Evolutionary conservation across 2,797 vertebrate species (phyloP), one percentile per base, ranked within the genome.

Genomic region (Myotis planiceps): DNA sequence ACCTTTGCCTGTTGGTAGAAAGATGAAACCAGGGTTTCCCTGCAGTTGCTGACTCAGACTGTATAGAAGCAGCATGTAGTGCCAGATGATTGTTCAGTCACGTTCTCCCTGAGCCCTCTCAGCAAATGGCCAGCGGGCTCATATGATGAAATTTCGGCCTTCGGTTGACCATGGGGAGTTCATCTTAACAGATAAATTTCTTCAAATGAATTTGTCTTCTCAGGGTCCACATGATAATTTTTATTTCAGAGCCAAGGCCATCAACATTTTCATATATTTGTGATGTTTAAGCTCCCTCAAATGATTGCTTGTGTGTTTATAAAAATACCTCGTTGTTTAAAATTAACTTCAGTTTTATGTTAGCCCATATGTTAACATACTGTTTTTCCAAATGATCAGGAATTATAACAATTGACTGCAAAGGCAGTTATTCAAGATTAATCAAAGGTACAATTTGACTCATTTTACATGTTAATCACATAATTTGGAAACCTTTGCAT

Each of bases 381-480:
- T 72, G 29, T 88, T 88, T 89, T 85, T 74, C 95, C 60, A 96
- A 81, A 82, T 49, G 55, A 96, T 86, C 37, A 63, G 74, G 69
- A 96, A 95, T 95, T 88, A 29, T 69, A 93, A 76, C 68, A 95
- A 90, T 51, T 84, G 65, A 53, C 83, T 71, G 2, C 34, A 78
- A 83, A 76, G 81, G 83, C 1, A 85, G 14, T 55, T 53, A 27
- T 23, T 66, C 2, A 93, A 89, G 75, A 96, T 88, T 79, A 90
- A 89, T 53, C 68, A 94, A 93, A 92, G 13, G 78, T 82, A 86
- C 47, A 94, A 60, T 96, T 82, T 94, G 51, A 86, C 34, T 89
- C 45, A 82, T 88, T 96, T 94, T 94, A 42, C 69, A 95, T 75
- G 58, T 84, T 81, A 82, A 95, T 96, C 29, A 82, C 27, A 86